These are phyloP conservation scores for Biston betularia DNA, from an alignment of 2,888 invertebrate species.

Conservation along the genomic window DNA sequence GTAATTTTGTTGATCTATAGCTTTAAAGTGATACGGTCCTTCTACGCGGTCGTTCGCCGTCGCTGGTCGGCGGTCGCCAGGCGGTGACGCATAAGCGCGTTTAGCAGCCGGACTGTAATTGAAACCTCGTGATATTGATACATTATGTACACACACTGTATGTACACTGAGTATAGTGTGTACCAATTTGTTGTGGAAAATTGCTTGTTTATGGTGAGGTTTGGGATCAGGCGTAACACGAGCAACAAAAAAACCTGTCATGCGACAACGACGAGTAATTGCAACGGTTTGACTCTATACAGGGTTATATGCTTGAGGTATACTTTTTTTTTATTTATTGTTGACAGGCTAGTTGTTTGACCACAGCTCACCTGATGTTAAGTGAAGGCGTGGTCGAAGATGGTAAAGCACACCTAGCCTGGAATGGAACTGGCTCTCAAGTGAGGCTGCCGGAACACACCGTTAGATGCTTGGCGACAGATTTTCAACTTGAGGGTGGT, in stretches of 20 bases:
- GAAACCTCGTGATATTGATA: conserved; percentile 79
- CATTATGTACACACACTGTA: conserved; percentile 49
- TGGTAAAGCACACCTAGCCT: too few relatives aligned
- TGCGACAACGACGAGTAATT: background rate
- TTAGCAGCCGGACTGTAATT: conserved; percentile 77
- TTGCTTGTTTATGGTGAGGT: conserved; percentile 4
- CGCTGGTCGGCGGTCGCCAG: conserved; percentile 26
- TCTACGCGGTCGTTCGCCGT: conserved; percentile 5
- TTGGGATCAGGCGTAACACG: conserved; percentile 2
- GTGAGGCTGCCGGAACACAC: too few relatives aligned
- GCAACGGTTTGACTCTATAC: background rate
- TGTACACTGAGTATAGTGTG: conserved; percentile 37
- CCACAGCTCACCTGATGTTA: too few relatives aligned
- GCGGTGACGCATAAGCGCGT: conserved; percentile 57
- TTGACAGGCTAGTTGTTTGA: too few relatives aligned
- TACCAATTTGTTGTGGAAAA: conserved; percentile 39
- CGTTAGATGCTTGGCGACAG: too few relatives aligned
- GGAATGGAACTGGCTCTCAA: too few relatives aligned
- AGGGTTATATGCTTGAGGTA: too few relatives aligned
- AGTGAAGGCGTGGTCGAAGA: too few relatives aligned
- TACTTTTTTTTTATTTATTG: too few relatives aligned
- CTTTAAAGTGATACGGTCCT: conserved; percentile 11
- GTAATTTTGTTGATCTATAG: background rate
- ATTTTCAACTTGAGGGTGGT: too few relatives aligned
- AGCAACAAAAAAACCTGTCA: background rate